phyloP scores from a whole-genome alignment of 2,113 vertebrate genomes.

The Poeciliopsis occidentalis region DNA sequence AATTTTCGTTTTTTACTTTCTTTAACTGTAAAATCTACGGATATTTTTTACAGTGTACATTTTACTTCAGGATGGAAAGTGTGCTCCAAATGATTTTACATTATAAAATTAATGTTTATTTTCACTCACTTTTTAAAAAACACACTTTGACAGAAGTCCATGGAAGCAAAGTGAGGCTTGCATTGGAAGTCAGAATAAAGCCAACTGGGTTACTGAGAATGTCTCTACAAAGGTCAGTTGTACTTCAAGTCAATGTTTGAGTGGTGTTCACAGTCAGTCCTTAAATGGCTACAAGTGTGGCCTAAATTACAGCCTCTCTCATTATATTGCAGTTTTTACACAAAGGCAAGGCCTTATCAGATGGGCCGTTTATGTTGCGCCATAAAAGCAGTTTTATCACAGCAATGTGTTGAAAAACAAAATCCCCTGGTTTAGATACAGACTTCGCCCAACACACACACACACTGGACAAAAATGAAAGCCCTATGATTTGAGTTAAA shows the following conservation, averaged over 20 bases:
- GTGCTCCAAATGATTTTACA: too few relatives aligned
- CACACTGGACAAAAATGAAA: background rate
- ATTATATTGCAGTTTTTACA: background rate
- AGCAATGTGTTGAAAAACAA: background rate
- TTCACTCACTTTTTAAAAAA: too few relatives aligned
- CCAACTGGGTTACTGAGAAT: background rate
- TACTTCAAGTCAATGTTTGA: background rate
- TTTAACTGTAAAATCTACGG: too few relatives aligned
- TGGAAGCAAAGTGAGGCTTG: too few relatives aligned
- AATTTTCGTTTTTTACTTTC: too few relatives aligned
- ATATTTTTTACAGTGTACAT: too few relatives aligned
- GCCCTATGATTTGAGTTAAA: background rate
- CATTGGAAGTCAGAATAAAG: background rate
- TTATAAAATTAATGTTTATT: too few relatives aligned
- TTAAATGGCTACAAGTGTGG: background rate
- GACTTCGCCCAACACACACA: background rate
- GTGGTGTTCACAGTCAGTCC: too few relatives aligned
- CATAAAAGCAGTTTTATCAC: background rate
- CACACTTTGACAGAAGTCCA: too few relatives aligned
- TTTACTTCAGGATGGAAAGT: too few relatives aligned
- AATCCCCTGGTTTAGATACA: background rate
- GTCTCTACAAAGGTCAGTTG: background rate
- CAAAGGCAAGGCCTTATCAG: slow-evolving; percentile 9
- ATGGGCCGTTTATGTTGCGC: background rate
- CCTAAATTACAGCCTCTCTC: background rate